Percentiles rank a stretch among this genome's conserved stretches.
Evolutionary conservation across 2,113 vertebrate species (phyloP).

Genomic region (Sminthopsis crassicaudata): DNA sequence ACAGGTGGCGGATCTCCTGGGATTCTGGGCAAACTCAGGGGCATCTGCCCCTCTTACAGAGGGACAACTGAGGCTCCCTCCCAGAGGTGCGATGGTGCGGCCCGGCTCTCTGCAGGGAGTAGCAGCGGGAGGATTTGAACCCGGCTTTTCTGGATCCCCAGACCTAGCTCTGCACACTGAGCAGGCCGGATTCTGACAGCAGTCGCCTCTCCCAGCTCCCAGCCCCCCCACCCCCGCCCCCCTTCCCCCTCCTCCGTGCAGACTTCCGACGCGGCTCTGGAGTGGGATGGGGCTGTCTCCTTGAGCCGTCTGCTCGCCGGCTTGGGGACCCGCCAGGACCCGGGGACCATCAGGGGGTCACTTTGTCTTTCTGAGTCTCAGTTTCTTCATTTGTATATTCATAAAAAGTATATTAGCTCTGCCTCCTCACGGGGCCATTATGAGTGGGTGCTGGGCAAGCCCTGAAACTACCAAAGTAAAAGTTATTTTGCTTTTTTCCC

Average conservation of each 20-base stretch:
- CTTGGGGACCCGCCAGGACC: neutral
- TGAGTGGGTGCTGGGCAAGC: neutral
- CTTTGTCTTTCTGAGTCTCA: neutral
- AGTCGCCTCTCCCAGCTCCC: neutral
- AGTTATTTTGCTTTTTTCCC: neutral
- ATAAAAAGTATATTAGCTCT: neutral
- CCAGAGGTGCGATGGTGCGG: no score
- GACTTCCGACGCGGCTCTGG: neutral
- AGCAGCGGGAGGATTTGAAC: neutral
- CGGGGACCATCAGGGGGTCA: neutral
- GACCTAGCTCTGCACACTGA: neutral
- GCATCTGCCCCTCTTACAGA: neutral
- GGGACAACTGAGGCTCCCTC: no score
- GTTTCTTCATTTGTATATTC: neutral
- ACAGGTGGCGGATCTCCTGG: neutral
- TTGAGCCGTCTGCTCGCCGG: neutral
- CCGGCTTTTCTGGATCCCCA: neutral
- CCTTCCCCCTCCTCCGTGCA: no score
- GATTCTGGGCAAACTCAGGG: neutral
- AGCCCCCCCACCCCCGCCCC: no score
- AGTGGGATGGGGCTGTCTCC: neutral
- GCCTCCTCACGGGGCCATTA: no score
- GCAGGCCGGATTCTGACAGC: neutral
- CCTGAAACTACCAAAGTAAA: neutral
- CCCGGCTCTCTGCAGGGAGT: no score